Conservation (phyloP, 2,113 vertebrate genomes). For the Crypturellus undulatus region DNA sequence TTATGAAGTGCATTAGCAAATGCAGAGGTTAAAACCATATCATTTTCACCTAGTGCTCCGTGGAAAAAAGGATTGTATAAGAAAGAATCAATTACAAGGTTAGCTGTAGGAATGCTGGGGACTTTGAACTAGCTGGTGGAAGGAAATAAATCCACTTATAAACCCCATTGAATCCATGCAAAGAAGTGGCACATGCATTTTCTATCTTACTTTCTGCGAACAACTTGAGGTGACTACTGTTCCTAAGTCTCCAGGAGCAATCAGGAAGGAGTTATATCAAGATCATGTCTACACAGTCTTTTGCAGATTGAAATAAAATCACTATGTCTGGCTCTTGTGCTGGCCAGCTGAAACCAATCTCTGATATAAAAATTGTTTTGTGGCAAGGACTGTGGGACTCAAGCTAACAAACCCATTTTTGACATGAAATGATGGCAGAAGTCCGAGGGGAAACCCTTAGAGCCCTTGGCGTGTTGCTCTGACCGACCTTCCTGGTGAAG, state of each 20-base stretch:
- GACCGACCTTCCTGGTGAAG: neutral
- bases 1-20: neutral
- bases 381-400: neutral
- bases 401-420: neutral
- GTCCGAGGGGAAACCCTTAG: neutral
- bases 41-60: neutral
- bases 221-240: neutral
- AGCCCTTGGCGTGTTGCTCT: neutral
- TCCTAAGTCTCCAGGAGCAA: neutral
- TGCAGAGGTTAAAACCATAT: neutral
- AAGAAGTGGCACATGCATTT: neutral
- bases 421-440: neutral
- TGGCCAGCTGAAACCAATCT: neutral
- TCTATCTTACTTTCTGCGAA: neutral
- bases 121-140: neutral
- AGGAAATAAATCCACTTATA: neutral
- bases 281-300: neutral
- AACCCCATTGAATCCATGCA: neutral
- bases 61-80: neutral
- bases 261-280: neutral
- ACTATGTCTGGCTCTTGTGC: neutral
- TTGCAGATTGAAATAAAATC: neutral
- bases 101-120: neutral
- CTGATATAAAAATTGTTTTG: neutral
- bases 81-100: neutral